Evolutionary conservation across 2,797 vertebrate species (phyloP), one percentile per base, ranked within the genome.

Genomic region (Danio choprae): DNA sequence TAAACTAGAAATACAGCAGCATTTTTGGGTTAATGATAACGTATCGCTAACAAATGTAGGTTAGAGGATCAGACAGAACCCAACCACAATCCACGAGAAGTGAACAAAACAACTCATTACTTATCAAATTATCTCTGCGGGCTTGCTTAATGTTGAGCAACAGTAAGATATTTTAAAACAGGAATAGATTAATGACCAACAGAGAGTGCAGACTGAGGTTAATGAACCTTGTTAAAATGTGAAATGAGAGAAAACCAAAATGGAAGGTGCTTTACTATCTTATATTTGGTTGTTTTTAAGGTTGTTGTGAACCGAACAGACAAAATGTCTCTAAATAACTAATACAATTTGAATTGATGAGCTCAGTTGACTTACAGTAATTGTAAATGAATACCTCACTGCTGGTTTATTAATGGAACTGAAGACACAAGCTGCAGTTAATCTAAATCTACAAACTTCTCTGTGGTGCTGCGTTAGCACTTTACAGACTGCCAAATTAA

Each of bases 141-240:
- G 67, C 48, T 62, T 62, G 44, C 51, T 78, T 70, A 60, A 50
- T 70, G 36, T 51, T n/a, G 43, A 77, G n/a, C 41, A 77, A 77
- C 51, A 58, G 58, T 41, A 5, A 60, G 38, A 62, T 22, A 53
- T 79, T 62, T 62, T 43, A n/a, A n/a, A 51, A 60, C 29, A 69
- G 16, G 36, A 78, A 69, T 50, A 48, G 29, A 69, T 51, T 59
- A 70, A 69, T 69, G 43, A 12, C 44, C 43, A 59, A 67, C 29
- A 69, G 29, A 67, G 64, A 40, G 65, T 78, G 74, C 29, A 6
- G 20, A 56, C 20, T 56, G 65, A 58, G 51, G 12, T 44, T 68
- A 65, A 76, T 76, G 62, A 65, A 56, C 53, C 41, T 69, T 78
- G 53, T 51, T 78, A 59, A 69, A 60, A 59, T 2, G 5, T 18